phyloP scores from a whole-genome alignment of 1,140 invertebrate genomes.

The Aphaenogaster rudis region DNA sequence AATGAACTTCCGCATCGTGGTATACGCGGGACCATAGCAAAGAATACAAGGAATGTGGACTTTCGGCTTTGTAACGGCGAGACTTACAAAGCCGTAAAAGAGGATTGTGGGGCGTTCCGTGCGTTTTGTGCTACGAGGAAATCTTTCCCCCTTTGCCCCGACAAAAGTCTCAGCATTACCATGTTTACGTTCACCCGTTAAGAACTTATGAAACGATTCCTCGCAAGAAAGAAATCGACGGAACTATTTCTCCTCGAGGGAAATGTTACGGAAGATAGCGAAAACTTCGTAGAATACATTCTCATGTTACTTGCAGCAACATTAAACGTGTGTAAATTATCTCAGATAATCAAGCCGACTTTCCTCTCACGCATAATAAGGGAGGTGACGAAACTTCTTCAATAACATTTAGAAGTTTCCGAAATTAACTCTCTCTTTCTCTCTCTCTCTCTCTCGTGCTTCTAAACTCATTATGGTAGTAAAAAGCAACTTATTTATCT shows the following conservation, averaged over 20 bases:
- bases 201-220: constrained; percentile 26
- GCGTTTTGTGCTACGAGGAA: constrained; percentile 17
- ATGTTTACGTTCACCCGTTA: constrained; percentile 37
- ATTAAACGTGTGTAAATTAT: constrained; percentile 13
- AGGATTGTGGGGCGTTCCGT: constrained; percentile 24
- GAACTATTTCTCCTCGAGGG: constrained; percentile 12
- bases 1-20: constrained; percentile 11
- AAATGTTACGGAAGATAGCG: constrained; percentile 34
- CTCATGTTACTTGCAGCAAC: neutral
- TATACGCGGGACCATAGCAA: constrained; percentile 17
- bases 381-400: neutral
- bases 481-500: neutral
- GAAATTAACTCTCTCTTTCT: neutral
- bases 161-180: constrained; percentile 6
- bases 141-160: neutral
- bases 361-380: neutral
- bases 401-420: constrained; percentile 5
- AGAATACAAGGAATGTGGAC: constrained; percentile 19
- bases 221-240: constrained; percentile 7
- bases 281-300: constrained; percentile 19
- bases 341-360: neutral
- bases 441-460: neutral
- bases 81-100: constrained; percentile 50
- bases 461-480: neutral
- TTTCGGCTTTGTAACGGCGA: constrained; percentile 33